Evolutionary conservation across 1,140 invertebrate species (phyloP).

Genomic region (Gyrodactylus bullatarudis): DNA sequence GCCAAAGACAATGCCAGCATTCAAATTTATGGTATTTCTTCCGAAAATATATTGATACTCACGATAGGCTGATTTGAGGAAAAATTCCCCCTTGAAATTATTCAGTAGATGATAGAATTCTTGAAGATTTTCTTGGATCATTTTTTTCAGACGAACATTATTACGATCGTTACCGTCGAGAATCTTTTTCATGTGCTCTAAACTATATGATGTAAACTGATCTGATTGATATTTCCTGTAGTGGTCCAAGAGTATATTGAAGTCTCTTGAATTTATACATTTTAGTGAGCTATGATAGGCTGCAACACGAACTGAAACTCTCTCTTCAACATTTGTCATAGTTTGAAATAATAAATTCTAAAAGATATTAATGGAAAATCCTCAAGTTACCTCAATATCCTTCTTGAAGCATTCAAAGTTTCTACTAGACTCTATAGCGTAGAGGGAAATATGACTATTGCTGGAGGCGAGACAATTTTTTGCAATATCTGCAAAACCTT

Average conservation of each 20-base stretch:
- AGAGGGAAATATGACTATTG: background rate
- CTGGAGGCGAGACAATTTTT: background rate
- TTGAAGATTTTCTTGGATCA: background rate
- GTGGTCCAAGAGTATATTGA: background rate
- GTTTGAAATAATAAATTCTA: background rate
- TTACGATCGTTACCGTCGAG: background rate
- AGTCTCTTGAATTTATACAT: background rate
- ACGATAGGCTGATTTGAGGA: background rate
- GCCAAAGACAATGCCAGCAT: background rate
- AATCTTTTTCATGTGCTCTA: background rate
- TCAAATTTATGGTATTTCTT: background rate
- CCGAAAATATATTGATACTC: background rate
- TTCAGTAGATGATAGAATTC: background rate
- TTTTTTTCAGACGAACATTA: background rate
- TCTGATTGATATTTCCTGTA: background rate
- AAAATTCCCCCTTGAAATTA: background rate
- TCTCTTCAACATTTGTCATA: background rate
- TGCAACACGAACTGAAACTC: background rate
- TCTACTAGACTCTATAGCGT: background rate
- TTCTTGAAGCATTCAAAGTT: background rate
- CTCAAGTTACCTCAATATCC: background rate
- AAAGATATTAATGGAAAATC: background rate
- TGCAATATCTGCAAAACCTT: background rate
- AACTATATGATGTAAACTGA: background rate
- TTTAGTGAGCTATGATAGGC: background rate